Percentiles rank a stretch among this genome's conserved stretches.
These are phyloP conservation scores for Ascaphus truei DNA, from an alignment of 2,113 vertebrate genomes.

Conservation along the genomic window DNA sequence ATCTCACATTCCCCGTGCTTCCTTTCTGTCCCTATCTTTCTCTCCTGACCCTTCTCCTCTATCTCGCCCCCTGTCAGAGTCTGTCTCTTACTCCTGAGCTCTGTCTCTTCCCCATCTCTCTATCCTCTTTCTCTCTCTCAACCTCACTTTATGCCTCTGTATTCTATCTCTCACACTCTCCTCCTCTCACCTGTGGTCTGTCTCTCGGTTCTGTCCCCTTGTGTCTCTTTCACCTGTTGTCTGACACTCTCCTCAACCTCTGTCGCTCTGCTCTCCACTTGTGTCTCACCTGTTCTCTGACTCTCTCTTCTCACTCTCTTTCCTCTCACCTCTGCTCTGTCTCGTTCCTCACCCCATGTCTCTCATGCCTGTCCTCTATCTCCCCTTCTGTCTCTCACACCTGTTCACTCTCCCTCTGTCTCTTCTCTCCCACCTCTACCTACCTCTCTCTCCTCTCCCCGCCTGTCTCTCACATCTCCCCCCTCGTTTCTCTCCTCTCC, in stretches of 20 bases:
- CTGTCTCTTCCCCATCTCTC: neutral
- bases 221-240: too few relatives aligned
- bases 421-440: neutral
- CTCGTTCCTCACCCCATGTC: neutral
- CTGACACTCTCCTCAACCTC: too few relatives aligned
- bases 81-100: conserved; percentile 15
- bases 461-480: neutral
- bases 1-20: neutral
- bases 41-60: too few relatives aligned
- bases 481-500: neutral
- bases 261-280: too few relatives aligned
- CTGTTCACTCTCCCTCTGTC: neutral
- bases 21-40: too few relatives aligned
- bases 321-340: neutral
- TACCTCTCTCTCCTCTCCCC: neutral
- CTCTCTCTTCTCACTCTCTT: too few relatives aligned
- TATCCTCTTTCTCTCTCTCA: neutral
- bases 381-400: neutral
- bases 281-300: too few relatives aligned
- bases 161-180: neutral
- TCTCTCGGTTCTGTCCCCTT: too few relatives aligned
- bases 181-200: neutral
- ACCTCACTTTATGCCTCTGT: neutral
- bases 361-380: neutral
- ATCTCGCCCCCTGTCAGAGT: too few relatives aligned